Conservation (phyloP, 2,888 invertebrate genomes). For the Tenthredo livida region DNA sequence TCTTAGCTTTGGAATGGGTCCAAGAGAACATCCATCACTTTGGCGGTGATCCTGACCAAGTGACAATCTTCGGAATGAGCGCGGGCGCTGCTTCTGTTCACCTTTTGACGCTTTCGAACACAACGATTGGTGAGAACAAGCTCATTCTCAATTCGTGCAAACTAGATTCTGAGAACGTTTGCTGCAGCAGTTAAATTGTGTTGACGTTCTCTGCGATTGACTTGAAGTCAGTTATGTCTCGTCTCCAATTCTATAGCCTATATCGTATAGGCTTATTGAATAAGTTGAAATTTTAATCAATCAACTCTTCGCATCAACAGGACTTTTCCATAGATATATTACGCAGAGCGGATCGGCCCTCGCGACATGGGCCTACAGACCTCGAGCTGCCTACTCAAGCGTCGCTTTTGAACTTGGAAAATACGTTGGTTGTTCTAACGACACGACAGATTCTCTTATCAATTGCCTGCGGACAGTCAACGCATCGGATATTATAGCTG, state of each 20-base stretch:
- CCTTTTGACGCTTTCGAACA: background rate
- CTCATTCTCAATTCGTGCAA: background rate
- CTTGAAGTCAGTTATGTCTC: background rate
- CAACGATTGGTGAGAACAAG: background rate
- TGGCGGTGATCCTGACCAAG: conserved; percentile 23
- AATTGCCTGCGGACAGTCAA: conserved; percentile 59
- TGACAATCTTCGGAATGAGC: conserved; percentile 28
- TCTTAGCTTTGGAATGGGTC: too few relatives aligned
- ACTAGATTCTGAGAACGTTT: background rate
- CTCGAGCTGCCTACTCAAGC: background rate
- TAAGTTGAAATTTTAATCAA: background rate
- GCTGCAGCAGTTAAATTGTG: background rate
- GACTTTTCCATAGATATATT: conserved; percentile 40
- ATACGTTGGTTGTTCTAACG: background rate
- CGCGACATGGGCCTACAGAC: background rate
- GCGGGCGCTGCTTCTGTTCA: conserved; percentile 20
- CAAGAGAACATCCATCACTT: too few relatives aligned
- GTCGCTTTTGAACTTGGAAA: conserved; percentile 20
- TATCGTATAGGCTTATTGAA: background rate
- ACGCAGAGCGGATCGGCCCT: conserved; percentile 34
- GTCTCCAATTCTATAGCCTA: background rate
- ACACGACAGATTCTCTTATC: conserved; percentile 47
- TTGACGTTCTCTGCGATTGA: background rate
- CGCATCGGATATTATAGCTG: background rate
- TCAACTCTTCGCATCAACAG: background rate